Evolutionary conservation across 2,113 vertebrate species (phyloP), one percentile per base, ranked within the genome.

Genomic region (Tringa solitaria): DNA sequence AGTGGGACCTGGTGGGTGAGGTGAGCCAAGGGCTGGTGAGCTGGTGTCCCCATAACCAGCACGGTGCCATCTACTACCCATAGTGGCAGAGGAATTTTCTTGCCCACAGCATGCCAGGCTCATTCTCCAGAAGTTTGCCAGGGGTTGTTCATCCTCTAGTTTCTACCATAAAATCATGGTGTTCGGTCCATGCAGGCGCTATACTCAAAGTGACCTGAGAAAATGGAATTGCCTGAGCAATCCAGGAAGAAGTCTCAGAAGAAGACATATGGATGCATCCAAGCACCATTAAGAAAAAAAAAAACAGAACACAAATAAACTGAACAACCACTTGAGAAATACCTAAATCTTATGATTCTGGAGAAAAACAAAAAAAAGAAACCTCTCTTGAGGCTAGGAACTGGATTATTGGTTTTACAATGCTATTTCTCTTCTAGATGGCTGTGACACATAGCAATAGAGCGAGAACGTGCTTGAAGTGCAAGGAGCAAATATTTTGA

Each of bases 401-500:
- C 6, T 54, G 13, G 22, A 84, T 67, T 78, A 48, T 13, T 90
- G 41, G 19, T 61, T 93, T 84, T 84, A 20, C 17, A 33, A 48
- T 74, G 50, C 9, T 28, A 21, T 41, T 89, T 92, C 45, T 95
- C 24, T 48, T 77, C 4, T 3, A 84, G 69, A 82, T 26, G 30
- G 26, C 69, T 91, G 54, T 84, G 68, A 74, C 54, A 87, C n/a
- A 57, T 3, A 61, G 37, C 12, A 90, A 59, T 6, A 89, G 23
- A 81, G 21, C 76, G 54, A 45, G 51, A 84, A 70, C 51, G 41
- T 48, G 37, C 77, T 68, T 78, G 51, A 95, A 92, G 39, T 41
- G 19, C 37, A 93, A 70, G 39, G 18, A 84, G 30, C 50, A 95
- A 95, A 94, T 87, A 95, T 89, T 95, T 96, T 95, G 84, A 94